A percentile compares a stretch with the other conserved stretches of the same genome.
These are phyloP conservation scores for Chymomyza amoena DNA, from an alignment of 2,888 invertebrate species.

Conservation along the genomic window DNA sequence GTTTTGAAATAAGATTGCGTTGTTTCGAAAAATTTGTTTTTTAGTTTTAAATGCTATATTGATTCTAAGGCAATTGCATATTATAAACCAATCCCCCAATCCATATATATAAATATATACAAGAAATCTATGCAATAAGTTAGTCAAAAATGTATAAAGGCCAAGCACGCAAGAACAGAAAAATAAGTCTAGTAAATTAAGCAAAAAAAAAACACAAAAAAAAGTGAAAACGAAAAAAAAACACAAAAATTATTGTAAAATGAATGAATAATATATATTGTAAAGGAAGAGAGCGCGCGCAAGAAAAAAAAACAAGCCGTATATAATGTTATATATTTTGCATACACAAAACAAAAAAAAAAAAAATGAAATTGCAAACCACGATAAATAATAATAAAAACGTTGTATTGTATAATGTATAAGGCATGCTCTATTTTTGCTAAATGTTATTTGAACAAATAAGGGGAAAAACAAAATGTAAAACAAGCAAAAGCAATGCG, in stretches of 20 bases:
- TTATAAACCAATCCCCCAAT: slow-evolving; percentile 24
- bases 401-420: slow-evolving; percentile 13
- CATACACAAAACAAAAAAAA: slow-evolving; percentile 9
- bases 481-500: slow-evolving; percentile 58
- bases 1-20: slow-evolving; percentile 53
- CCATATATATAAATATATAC: slow-evolving; percentile 11
- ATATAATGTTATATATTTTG: slow-evolving; percentile 9
- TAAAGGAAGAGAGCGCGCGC: slow-evolving; percentile 6
- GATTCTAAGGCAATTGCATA: slow-evolving; percentile 48
- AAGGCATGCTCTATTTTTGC: slow-evolving; percentile 70
- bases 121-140: slow-evolving; percentile 62
- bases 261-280: slow-evolving; percentile 24
- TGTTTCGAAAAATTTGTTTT: slow-evolving; percentile 65
- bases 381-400: slow-evolving; percentile 8
- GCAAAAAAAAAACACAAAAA: too few species aligned
- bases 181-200: slow-evolving; percentile 11
- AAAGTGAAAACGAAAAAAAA: not conserved
- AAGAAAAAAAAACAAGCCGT: not conserved
- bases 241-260: slow-evolving; percentile 37
- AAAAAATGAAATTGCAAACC: slow-evolving; percentile 8
- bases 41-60: slow-evolving; percentile 61
- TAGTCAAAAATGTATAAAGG: slow-evolving; percentile 57
- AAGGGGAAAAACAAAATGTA: slow-evolving; percentile 58
- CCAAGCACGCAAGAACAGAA: slow-evolving; percentile 39
- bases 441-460: slow-evolving; percentile 74